Percentiles rank a stretch among this genome's conserved stretches.
These are phyloP conservation scores for Dermatophagoides farinae DNA, from an alignment of 1,140 invertebrate species.

Conservation along the genomic window DNA sequence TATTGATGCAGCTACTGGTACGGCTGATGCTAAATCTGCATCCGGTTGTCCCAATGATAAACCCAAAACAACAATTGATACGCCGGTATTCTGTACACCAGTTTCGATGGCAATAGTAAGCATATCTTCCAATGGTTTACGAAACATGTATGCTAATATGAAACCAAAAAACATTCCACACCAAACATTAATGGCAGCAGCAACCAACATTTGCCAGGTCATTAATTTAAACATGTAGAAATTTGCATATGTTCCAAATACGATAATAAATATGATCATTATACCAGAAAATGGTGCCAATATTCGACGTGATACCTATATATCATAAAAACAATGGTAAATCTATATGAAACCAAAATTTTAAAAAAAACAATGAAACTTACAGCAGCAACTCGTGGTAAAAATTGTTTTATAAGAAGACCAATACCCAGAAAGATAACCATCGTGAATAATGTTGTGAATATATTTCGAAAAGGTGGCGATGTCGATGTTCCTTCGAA, in stretches of 20 bases:
- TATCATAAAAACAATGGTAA: background rate
- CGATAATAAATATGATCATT: conserved; percentile 61
- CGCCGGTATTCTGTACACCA: conserved; percentile 83
- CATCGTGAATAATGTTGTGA: conserved; percentile 48
- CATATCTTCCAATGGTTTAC: conserved; percentile 41
- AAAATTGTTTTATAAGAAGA: conserved; percentile 34
- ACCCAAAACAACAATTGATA: conserved; percentile 57
- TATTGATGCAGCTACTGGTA: conserved; percentile 67
- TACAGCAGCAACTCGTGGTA: conserved; percentile 37
- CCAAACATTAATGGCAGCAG: conserved; percentile 64
- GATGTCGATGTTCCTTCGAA: conserved; percentile 43
- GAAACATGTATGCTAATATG: conserved; percentile 34
- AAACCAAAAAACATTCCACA: conserved; percentile 60
- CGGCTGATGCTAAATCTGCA: conserved; percentile 28
- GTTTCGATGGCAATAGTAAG: conserved; percentile 78
- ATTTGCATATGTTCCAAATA: conserved; percentile 79
- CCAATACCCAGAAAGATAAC: conserved; percentile 63
- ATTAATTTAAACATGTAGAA: conserved; percentile 73
- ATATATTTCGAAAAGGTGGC: conserved; percentile 62
- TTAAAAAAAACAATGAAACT: conserved; percentile 9
- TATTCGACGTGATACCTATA: conserved; percentile 44
- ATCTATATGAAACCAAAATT: background rate
- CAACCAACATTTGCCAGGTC: conserved; percentile 54
- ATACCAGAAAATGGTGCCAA: conserved; percentile 64
- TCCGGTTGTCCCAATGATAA: conserved; percentile 28